Conservation (phyloP, 2,113 vertebrate genomes). For the Heterocephalus glaber region DNA sequence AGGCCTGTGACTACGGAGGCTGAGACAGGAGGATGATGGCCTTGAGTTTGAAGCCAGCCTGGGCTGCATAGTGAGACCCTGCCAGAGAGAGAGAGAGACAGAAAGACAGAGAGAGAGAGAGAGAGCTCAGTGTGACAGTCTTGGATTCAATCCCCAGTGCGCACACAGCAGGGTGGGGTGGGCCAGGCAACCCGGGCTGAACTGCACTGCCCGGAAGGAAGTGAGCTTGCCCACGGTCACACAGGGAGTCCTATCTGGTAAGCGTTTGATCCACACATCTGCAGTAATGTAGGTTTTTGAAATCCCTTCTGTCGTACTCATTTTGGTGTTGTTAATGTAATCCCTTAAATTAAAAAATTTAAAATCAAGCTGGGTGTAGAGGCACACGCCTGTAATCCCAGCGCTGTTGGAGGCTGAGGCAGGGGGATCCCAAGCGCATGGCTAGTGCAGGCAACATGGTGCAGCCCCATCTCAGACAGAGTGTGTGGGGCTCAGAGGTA, state of each 20-base stretch:
- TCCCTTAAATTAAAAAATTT: background rate
- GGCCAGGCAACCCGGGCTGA: background rate
- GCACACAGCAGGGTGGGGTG: no score
- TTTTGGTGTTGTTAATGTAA: background rate
- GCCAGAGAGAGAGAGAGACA: no score
- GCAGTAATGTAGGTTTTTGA: no score
- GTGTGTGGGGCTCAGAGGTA: background rate
- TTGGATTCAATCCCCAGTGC: no score
- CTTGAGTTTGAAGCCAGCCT: background rate
- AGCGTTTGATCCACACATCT: background rate
- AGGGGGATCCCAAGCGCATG: background rate
- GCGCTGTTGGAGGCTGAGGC: background rate
- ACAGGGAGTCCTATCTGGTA: no score
- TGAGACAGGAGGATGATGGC: background rate
- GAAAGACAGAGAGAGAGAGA: no score
- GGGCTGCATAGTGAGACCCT: no score
- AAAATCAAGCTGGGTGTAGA: background rate
- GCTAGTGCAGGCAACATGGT: background rate
- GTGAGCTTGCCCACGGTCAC: background rate
- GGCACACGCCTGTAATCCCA: background rate
- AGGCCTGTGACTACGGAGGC: background rate
- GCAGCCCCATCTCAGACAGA: fast-evolving
- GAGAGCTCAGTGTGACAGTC: no score
- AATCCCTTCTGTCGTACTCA: background rate
- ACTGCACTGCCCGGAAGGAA: background rate